phyloP scores from a whole-genome alignment of 2,888 invertebrate genomes.

The Latrodectus hesperus region DNA sequence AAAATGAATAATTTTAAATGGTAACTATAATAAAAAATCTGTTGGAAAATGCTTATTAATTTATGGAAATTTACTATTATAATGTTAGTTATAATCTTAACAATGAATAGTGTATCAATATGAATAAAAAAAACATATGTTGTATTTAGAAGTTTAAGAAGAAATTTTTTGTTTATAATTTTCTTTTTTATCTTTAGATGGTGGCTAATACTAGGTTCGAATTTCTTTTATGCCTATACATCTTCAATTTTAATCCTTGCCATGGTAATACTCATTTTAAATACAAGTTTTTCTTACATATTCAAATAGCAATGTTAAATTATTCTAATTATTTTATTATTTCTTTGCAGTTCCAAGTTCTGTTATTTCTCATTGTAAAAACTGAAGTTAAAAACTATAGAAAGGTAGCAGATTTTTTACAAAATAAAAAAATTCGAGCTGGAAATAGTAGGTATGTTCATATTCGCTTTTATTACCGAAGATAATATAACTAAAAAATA shows the following conservation, averaged over 20 bases:
- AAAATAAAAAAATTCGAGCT: conserved; percentile 58
- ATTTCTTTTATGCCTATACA: conserved; percentile 69
- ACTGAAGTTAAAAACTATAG: conserved; percentile 63
- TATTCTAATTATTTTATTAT: not conserved
- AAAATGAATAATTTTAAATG: no score
- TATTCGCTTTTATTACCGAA: not conserved
- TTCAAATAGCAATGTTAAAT: not conserved
- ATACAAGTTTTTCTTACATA: no score
- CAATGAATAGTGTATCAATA: no score
- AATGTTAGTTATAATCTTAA: no score
- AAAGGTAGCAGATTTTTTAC: conserved; percentile 65
- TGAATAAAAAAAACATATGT: no score
- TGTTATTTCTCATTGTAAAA: conserved; percentile 69
- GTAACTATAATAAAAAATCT: no score
- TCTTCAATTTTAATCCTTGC: conserved; percentile 64
- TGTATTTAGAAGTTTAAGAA: no score
- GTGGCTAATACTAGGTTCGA: conserved; percentile 67
- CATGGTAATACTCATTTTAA: conserved; percentile 31
- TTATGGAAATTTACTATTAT: no score
- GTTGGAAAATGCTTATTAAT: no score
- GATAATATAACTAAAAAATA: no score
- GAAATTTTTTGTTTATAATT: no score
- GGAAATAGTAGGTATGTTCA: conserved; percentile 54
- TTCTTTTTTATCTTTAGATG: conserved; percentile 44
- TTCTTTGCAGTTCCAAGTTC: conserved; percentile 64